phyloP scores from a whole-genome alignment of 2,888 invertebrate genomes.

The Cremastinae sp. region DNA sequence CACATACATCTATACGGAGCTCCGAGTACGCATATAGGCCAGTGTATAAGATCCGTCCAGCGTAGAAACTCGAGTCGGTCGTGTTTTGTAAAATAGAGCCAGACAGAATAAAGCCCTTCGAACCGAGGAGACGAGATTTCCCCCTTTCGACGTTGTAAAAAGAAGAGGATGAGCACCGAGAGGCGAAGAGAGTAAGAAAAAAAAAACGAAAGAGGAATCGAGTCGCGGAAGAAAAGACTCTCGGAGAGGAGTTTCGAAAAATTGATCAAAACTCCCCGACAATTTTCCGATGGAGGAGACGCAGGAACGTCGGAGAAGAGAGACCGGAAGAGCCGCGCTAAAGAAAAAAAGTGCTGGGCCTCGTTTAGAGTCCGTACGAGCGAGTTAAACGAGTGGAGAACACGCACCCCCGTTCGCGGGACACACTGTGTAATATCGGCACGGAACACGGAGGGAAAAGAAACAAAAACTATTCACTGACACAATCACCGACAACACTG shows the following conservation, averaged over 20 bases:
- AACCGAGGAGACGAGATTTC: conserved; percentile 21
- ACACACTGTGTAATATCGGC: conserved; percentile 6
- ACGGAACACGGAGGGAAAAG: not conserved
- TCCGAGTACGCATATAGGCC: too few relatives aligned
- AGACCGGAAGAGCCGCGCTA: too few relatives aligned
- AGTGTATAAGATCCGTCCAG: conserved; percentile 15
- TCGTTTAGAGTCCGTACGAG: conserved; percentile 10
- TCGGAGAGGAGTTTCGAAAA: too few relatives aligned
- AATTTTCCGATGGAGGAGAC: too few relatives aligned
- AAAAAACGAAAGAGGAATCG: not conserved
- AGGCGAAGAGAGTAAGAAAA: not conserved
- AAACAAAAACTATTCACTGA: not conserved
- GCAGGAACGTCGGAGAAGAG: too few relatives aligned
- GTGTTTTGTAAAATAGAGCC: conserved; percentile 21
- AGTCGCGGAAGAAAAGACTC: too few relatives aligned
- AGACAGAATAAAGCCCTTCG: not conserved
- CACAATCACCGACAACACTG: conserved; percentile 1
- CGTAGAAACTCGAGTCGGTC: conserved; percentile 49
- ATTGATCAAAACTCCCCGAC: too few relatives aligned
- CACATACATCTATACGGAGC: conserved; percentile 3
- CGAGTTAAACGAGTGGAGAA: conserved; percentile 44
- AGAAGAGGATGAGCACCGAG: too few relatives aligned
- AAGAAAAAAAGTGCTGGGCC: conserved; percentile 2
- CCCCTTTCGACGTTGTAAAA: not conserved
- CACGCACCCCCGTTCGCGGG: conserved; percentile 42